Evolutionary conservation across 2,113 vertebrate species (phyloP).

Genomic region (Podocnemis expansa): DNA sequence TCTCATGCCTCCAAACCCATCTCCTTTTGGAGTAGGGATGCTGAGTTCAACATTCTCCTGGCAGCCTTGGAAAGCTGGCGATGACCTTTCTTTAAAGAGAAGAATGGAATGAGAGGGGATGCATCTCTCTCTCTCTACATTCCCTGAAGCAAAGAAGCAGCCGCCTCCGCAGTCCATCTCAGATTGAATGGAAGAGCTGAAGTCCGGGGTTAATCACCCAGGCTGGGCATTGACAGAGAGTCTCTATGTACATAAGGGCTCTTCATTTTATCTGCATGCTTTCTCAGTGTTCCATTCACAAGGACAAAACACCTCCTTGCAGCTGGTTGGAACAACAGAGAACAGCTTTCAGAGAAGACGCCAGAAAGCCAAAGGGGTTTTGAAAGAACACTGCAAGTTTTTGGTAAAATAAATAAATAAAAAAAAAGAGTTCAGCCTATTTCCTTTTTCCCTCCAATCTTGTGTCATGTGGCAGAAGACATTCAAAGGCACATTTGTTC

Average conservation of each 20-base stretch:
- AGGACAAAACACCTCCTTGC: constrained; percentile 35
- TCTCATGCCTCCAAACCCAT: not conserved
- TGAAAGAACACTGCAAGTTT: not conserved
- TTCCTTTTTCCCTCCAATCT: not conserved
- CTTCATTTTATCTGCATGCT: not conserved
- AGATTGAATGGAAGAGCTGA: not conserved
- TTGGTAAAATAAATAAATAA: constrained; percentile 43
- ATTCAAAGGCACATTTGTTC: rapidly evolving
- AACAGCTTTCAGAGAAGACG: constrained; percentile 36
- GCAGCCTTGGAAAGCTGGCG: not conserved
- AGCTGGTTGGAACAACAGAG: constrained; percentile 26
- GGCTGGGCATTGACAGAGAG: constrained; percentile 13
- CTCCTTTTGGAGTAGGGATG: not conserved
- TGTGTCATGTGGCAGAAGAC: not conserved
- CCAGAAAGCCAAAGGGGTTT: constrained; percentile 27
- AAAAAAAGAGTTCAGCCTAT: not conserved
- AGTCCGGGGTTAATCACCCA: constrained; percentile 16
- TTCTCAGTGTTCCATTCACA: constrained; percentile 10
- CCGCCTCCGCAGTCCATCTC: not conserved
- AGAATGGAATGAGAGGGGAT: not conserved
- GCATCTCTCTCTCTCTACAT: rapidly evolving
- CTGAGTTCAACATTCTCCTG: not conserved
- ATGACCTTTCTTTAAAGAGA: not conserved
- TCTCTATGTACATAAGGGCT: not conserved
- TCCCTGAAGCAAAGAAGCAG: not conserved